Evolutionary conservation across 2,113 vertebrate genomes (phyloP).

Genomic region (Oryctolagus cuniculus): DNA sequence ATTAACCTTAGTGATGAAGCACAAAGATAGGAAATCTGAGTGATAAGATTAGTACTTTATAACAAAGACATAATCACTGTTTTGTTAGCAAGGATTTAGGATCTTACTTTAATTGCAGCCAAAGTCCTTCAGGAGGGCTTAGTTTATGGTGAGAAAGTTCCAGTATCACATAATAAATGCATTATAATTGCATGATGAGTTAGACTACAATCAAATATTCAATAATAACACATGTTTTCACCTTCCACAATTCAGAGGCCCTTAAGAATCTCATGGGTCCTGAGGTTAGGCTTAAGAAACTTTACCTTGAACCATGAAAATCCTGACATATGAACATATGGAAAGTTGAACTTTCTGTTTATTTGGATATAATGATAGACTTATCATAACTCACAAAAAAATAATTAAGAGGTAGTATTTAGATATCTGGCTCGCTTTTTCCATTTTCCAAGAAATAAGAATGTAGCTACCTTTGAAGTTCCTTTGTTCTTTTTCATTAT

Average conservation of each 20-base stretch:
- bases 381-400: constrained; percentile 32
- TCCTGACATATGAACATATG: background rate
- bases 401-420: constrained; percentile 30
- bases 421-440: background rate
- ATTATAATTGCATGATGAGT: constrained; percentile 11
- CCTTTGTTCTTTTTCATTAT: background rate
- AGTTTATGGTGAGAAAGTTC: background rate
- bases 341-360: background rate
- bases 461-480: background rate
- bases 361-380: constrained; percentile 46
- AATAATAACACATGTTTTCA: background rate
- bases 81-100: background rate
- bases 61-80: background rate
- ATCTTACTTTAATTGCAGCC: background rate
- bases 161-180: constrained; percentile 27
- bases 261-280: background rate
- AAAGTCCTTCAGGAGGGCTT: background rate
- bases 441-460: constrained; percentile 38
- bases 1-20: background rate
- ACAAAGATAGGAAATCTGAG: background rate
- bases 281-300: background rate
- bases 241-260: background rate
- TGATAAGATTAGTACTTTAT: background rate
- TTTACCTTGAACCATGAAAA: background rate
- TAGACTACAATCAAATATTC: constrained; percentile 13